phyloP scores from a whole-genome alignment of 2,888 invertebrate genomes.

The Alcis repandata region DNA sequence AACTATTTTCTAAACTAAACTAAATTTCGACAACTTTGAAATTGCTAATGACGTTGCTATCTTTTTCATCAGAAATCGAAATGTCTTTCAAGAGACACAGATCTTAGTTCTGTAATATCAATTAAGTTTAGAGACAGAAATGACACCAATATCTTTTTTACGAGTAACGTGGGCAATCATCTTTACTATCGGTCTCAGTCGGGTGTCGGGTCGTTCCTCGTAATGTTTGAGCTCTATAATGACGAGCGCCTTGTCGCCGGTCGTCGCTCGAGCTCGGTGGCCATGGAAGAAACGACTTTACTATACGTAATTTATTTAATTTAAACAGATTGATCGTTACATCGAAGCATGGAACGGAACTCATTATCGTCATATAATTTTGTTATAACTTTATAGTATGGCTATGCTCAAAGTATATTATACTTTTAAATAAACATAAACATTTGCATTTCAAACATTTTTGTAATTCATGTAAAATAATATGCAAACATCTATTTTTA shows the following conservation, averaged over 20 bases:
- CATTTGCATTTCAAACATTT: slow-evolving; percentile 60
- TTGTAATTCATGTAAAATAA: slow-evolving; percentile 54
- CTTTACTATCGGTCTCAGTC: neutral
- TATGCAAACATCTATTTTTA: slow-evolving; percentile 6
- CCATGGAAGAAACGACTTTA: slow-evolving; percentile 56
- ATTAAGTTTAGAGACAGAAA: no score
- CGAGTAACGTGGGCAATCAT: neutral
- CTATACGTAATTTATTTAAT: slow-evolving; percentile 42
- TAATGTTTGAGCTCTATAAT: neutral
- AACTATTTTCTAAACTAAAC: no score
- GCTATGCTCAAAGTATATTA: slow-evolving; percentile 60
- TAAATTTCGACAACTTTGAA: no score
- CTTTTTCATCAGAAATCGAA: no score
- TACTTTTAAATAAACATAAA: slow-evolving; percentile 52
- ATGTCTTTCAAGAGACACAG: no score
- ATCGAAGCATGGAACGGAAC: slow-evolving; percentile 57
- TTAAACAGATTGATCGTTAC: slow-evolving; percentile 53
- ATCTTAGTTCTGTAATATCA: no score
- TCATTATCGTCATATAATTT: slow-evolving; percentile 34
- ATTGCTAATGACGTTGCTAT: no score
- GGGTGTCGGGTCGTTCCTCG: no score
- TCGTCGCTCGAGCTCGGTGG: neutral
- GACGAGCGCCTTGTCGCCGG: slow-evolving; percentile 11
- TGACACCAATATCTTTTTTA: no score
- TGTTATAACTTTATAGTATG: slow-evolving; percentile 46